Conservation (phyloP, 2,113 vertebrate genomes). For the Okapia johnstoni region DNA sequence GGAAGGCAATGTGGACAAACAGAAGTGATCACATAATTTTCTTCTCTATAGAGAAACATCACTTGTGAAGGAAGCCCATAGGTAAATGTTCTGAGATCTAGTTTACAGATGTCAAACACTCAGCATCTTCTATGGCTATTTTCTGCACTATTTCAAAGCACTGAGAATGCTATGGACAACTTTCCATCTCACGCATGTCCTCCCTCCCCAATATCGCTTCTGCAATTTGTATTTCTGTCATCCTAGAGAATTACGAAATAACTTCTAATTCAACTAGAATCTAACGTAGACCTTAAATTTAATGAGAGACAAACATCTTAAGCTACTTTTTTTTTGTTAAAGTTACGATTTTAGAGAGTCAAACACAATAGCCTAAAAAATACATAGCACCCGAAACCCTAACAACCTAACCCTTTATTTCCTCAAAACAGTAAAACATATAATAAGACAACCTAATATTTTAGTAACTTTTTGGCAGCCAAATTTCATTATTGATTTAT, state of each 20-base stretch:
- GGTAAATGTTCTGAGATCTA: background rate
- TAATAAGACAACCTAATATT: background rate
- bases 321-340: background rate
- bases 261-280: slow-evolving; percentile 8
- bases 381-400: background rate
- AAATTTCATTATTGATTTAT: background rate
- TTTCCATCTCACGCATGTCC: background rate
- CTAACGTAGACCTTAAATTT: background rate
- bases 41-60: background rate
- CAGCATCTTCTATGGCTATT: background rate
- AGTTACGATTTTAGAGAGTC: background rate
- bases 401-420: background rate
- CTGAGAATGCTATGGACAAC: background rate
- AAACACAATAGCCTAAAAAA: background rate
- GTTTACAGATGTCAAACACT: background rate
- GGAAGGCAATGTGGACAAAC: background rate
- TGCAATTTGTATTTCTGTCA: background rate
- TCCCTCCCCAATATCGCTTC: background rate
- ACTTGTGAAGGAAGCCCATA: background rate
- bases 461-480: background rate
- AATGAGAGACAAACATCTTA: background rate
- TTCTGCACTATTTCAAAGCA: background rate
- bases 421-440: background rate
- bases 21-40: background rate
- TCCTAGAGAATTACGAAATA: background rate